These are phyloP conservation scores for Brachionus koreanus DNA, from an alignment of 1,140 invertebrate species.

Conservation along the genomic window DNA sequence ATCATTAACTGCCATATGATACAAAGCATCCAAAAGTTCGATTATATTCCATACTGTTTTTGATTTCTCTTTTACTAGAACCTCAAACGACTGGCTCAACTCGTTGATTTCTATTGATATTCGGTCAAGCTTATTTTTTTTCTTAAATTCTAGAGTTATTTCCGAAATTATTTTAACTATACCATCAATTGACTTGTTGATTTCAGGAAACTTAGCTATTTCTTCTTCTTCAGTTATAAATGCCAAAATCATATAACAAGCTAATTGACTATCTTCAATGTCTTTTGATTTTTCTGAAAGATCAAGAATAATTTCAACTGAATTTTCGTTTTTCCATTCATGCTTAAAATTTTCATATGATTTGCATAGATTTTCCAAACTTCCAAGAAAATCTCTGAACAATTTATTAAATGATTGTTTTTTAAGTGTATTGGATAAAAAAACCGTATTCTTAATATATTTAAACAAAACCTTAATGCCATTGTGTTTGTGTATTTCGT, in stretches of 20 bases:
- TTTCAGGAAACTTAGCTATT: not conserved
- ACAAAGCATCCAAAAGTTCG: not conserved
- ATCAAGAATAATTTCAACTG: not conserved
- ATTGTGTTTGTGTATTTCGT: not conserved
- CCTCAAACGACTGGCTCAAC: not conserved
- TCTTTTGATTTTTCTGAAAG: not conserved
- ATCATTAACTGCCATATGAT: constrained; percentile 30
- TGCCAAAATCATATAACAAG: not conserved
- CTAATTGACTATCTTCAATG: not conserved
- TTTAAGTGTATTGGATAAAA: not conserved
- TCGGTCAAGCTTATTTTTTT: not conserved
- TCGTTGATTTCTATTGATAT: not conserved
- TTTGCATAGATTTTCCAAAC: not conserved
- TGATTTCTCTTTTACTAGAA: not conserved
- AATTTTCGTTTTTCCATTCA: constrained; percentile 1
- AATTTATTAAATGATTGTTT: not conserved
- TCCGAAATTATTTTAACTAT: not conserved
- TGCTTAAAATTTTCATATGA: not conserved
- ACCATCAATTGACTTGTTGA: not conserved
- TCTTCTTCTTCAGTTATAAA: constrained; percentile 26
- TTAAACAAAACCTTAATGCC: not conserved
- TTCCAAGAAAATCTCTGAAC: not conserved
- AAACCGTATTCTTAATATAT: not conserved
- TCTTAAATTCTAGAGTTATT: not conserved
- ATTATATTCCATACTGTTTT: constrained; percentile 8